A percentile compares a stretch with the other conserved stretches of the same genome.
phyloP scores from a whole-genome alignment of 2,797 vertebrate genomes.

The Uromys caudimaculatus region DNA sequence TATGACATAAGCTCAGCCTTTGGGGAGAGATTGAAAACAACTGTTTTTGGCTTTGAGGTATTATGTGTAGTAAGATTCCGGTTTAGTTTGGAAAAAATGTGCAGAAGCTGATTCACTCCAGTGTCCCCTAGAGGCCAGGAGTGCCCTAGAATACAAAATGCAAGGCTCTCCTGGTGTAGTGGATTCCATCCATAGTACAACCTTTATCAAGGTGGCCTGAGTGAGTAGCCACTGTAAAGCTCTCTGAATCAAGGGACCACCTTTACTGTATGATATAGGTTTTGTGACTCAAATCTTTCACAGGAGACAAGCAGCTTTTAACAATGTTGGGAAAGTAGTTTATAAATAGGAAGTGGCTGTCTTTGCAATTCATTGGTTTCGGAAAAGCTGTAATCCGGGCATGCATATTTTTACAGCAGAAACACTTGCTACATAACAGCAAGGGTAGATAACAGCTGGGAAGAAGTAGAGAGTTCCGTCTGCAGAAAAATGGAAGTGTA shows the following conservation, averaged over 20 bases:
- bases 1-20: background rate
- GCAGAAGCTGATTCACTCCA: slow-evolving; percentile 13
- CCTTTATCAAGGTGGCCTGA: slow-evolving; percentile 56
- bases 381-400: slow-evolving; percentile 75
- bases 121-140: background rate
- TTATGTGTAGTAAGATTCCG: background rate
- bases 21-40: slow-evolving; percentile 42
- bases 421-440: slow-evolving; percentile 45
- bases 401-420: slow-evolving; percentile 63
- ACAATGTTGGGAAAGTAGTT: slow-evolving; percentile 68
- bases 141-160: background rate
- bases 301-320: slow-evolving; percentile 67
- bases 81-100: slow-evolving; percentile 60
- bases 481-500: slow-evolving; percentile 42
- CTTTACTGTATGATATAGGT: slow-evolving; percentile 63
- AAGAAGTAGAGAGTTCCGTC: background rate
- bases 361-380: slow-evolving; percentile 83
- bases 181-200: slow-evolving; percentile 40
- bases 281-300: slow-evolving; percentile 82
- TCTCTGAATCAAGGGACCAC: slow-evolving; percentile 56
- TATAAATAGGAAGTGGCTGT: slow-evolving; percentile 76
- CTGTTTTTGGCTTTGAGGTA: background rate
- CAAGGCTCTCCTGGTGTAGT: slow-evolving; percentile 48
- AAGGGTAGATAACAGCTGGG: slow-evolving; percentile 60
- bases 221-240: slow-evolving; percentile 57